Conservation (phyloP, 2,113 vertebrate species). For the Notarius lentiginosus region DNA sequence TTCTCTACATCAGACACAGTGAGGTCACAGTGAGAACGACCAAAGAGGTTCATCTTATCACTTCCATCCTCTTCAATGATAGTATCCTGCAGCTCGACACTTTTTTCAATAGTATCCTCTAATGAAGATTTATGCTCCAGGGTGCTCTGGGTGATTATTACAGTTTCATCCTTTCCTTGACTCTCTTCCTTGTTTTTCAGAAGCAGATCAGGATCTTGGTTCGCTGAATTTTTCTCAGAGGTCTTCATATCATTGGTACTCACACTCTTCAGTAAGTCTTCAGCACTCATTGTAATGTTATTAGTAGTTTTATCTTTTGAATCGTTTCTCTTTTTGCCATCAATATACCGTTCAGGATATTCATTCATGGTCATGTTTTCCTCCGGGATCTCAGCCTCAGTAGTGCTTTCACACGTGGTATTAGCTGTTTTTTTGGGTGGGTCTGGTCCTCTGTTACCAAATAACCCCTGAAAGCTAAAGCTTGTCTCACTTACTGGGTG, state of each 20-base stretch:
- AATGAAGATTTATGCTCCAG: slow-evolving; percentile 4
- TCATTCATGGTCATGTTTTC: not conserved
- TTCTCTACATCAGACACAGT: slow-evolving; percentile 22
- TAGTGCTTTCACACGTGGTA: not conserved
- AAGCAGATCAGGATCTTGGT: slow-evolving; percentile 19
- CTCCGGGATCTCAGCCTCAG: not conserved
- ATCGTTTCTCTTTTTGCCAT: not conserved
- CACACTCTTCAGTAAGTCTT: slow-evolving; percentile 19
- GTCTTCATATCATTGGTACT: not conserved
- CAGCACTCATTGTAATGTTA: not conserved
- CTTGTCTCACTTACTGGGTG: slow-evolving; percentile 73
- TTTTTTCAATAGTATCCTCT: slow-evolving; percentile 30
- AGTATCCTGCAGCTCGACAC: slow-evolving; percentile 15
- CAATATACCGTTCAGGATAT: slow-evolving; percentile 13
- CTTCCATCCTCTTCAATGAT: slow-evolving; percentile 34
- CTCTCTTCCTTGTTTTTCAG: slow-evolving; percentile 12
- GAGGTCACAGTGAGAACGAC: slow-evolving; percentile 13
- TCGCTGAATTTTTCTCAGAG: not conserved
- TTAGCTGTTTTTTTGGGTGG: slow-evolving; percentile 30
- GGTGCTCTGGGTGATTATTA: not conserved
- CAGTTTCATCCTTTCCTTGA: slow-evolving; percentile 36
- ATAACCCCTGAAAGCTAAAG: slow-evolving; percentile 66
- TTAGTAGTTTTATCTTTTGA: slow-evolving; percentile 7
- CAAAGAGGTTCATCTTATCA: slow-evolving; percentile 32
- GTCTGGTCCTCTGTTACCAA: slow-evolving; percentile 56